Conservation (phyloP, 2,888 invertebrate genomes). For the Sarcophaga variegata region DNA sequence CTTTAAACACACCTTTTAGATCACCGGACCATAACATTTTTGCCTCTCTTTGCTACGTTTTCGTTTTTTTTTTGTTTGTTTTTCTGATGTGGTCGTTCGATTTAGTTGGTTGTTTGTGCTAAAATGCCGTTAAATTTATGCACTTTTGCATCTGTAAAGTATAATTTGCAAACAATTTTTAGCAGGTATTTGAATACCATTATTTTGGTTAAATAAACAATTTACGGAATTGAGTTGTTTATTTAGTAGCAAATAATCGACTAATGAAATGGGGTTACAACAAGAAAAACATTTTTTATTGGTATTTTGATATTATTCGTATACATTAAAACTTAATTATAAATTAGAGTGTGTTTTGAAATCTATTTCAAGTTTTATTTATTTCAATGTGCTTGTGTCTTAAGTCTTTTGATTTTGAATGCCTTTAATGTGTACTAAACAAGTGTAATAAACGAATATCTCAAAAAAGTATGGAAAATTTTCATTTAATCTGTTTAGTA, state of each 20-base stretch:
- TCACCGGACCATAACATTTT: conserved; percentile 61
- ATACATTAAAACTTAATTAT: too few species aligned
- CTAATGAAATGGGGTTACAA: neutral
- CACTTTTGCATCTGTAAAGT: conserved; percentile 48
- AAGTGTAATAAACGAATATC: too few species aligned
- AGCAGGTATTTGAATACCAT: conserved; percentile 41
- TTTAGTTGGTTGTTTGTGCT: conserved; percentile 36
- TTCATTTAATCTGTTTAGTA: too few species aligned
- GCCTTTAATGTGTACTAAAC: too few species aligned
- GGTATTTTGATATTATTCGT: too few species aligned
- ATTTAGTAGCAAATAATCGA: conserved; percentile 21
- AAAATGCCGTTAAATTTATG: conserved; percentile 61
- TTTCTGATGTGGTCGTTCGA: neutral
- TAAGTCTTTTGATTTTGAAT: too few species aligned
- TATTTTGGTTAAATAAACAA: conserved; percentile 19
- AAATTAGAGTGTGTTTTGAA: too few species aligned
- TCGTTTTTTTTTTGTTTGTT: neutral
- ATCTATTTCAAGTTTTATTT: too few species aligned
- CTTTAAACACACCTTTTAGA: conserved; percentile 51
- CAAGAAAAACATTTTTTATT: too few species aligned
- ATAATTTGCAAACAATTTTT: conserved; percentile 34
- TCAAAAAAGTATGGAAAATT: too few species aligned
- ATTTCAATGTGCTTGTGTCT: too few species aligned
- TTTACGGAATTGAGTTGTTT: conserved; percentile 43
- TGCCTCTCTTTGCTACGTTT: neutral